Evolutionary conservation across 2,113 vertebrate species (phyloP).

Genomic region (Ahaetulla prasina): DNA sequence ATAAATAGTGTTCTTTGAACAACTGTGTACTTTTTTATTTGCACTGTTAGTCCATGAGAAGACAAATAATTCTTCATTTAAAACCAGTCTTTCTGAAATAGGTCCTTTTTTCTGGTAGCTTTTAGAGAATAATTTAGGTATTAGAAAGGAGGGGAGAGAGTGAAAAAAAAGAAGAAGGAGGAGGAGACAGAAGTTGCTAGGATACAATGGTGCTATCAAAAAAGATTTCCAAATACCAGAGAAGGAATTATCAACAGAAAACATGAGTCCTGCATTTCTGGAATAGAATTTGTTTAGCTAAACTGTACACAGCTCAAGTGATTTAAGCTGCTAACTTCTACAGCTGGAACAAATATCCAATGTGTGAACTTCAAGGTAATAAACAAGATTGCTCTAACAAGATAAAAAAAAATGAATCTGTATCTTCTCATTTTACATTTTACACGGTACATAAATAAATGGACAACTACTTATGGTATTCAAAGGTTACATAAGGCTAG

Average conservation of each 20-base stretch:
- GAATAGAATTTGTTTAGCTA: slow-evolving; percentile 33
- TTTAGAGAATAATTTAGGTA: slow-evolving; percentile 47
- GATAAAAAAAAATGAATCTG: neutral
- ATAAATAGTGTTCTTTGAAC: neutral
- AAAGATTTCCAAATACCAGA: slow-evolving; percentile 52
- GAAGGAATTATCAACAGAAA: slow-evolving; percentile 46
- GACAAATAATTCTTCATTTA: slow-evolving; percentile 34
- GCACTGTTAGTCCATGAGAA: neutral
- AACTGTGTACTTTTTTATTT: neutral
- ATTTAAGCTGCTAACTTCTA: slow-evolving; percentile 23
- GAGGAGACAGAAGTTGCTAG: slow-evolving; percentile 55
- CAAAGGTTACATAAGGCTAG: neutral
- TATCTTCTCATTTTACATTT: neutral
- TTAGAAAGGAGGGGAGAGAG: slow-evolving; percentile 24
- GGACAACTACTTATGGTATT: neutral
- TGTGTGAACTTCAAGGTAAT: slow-evolving; percentile 16
- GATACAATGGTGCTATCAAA: slow-evolving; percentile 60
- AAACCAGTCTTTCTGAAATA: slow-evolving; percentile 35
- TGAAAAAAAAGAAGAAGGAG: too few species aligned
- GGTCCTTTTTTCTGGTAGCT: slow-evolving; percentile 32
- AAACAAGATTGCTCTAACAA: neutral
- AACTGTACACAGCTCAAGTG: slow-evolving; percentile 14
- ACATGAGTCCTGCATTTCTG: slow-evolving; percentile 38
- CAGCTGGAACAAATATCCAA: slow-evolving; percentile 17
- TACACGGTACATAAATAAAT: neutral